Evolutionary conservation across 1,140 invertebrate species (phyloP).

Genomic region (Zaprionus camerounensis): DNA sequence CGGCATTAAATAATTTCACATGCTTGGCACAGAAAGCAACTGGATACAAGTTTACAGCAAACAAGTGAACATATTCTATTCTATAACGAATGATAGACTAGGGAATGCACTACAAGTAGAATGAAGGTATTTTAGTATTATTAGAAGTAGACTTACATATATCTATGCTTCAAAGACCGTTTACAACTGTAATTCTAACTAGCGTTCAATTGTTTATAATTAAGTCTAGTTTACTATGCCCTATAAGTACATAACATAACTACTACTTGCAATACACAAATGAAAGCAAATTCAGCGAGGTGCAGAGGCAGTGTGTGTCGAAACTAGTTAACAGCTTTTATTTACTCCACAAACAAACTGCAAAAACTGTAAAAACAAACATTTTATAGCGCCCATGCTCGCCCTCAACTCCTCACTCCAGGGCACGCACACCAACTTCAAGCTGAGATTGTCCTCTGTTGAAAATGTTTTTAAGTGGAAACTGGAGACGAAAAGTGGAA

Average conservation of each 20-base stretch:
- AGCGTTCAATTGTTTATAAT: neutral
- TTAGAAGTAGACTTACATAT: neutral
- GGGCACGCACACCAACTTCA: neutral
- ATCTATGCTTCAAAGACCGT: neutral
- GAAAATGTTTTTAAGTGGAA: slow-evolving; percentile 10
- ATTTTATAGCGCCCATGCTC: slow-evolving; percentile 55
- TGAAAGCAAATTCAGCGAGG: slow-evolving; percentile 1
- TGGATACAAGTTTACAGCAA: slow-evolving; percentile 44
- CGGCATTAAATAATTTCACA: slow-evolving; percentile 72
- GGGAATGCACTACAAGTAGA: slow-evolving; percentile 37
- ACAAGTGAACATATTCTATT: neutral
- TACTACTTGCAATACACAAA: slow-evolving; percentile 1
- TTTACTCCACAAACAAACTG: slow-evolving; percentile 71
- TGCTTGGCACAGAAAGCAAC: slow-evolving; percentile 37
- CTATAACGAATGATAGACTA: slow-evolving; percentile 26
- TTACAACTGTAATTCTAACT: neutral
- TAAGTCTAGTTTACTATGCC: neutral
- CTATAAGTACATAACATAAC: no score
- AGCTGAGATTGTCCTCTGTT: neutral
- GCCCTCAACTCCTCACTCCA: slow-evolving; percentile 25
- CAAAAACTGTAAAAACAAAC: slow-evolving; percentile 66
- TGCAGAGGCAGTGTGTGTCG: slow-evolving; percentile 42
- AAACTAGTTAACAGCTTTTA: slow-evolving; percentile 77
- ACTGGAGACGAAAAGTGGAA: neutral
- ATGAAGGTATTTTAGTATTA: neutral